phyloP scores from a whole-genome alignment of 1,140 invertebrate genomes.

The Periplaneta americana region DNA sequence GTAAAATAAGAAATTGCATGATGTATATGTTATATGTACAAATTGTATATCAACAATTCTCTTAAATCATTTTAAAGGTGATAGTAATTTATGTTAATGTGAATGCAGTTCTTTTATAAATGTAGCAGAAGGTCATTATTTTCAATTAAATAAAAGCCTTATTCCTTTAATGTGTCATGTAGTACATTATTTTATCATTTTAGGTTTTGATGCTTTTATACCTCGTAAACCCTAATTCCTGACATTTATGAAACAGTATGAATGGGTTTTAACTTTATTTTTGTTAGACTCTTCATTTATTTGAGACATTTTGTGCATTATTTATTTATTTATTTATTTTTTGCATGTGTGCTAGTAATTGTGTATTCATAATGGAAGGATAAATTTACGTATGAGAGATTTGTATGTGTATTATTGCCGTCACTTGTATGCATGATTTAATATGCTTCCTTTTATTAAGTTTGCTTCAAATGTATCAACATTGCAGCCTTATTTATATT shows the following conservation, averaged over 20 bases:
- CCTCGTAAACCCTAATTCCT: background rate
- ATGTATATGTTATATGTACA: background rate
- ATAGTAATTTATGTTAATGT: background rate
- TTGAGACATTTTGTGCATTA: background rate
- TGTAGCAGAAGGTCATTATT: slow-evolving; percentile 5
- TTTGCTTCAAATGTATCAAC: background rate
- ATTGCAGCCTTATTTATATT: background rate
- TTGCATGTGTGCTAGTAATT: background rate
- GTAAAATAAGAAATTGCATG: background rate
- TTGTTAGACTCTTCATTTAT: background rate
- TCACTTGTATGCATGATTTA: background rate
- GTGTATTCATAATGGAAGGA: background rate
- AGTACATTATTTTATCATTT: slow-evolving; percentile 7
- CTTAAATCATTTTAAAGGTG: background rate
- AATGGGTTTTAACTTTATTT: background rate
- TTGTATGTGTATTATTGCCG: background rate
- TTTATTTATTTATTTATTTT: too few species aligned
- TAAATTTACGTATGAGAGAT: background rate
- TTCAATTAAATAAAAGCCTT: slow-evolving; percentile 10
- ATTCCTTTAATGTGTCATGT: slow-evolving; percentile 3
- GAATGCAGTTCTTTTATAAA: slow-evolving; percentile 1
- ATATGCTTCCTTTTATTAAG: background rate
- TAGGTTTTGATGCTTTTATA: background rate
- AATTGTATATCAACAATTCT: background rate
- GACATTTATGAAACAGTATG: background rate